Base-by-base conservation (phyloP, 2,797 vertebrate species). In the Sebastes nivosus region DNA sequence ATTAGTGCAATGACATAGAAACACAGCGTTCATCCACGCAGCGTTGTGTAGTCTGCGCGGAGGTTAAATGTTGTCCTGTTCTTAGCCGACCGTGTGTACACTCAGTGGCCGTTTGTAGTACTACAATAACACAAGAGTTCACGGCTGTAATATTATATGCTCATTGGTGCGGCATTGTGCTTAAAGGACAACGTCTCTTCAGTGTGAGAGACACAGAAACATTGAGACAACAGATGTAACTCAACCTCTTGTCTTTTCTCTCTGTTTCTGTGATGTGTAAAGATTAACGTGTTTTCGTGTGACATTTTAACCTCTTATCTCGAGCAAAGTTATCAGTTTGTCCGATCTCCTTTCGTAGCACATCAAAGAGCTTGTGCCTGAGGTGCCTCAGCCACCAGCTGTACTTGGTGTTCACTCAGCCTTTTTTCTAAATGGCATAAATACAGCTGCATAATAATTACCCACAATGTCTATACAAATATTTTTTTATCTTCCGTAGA, bases 1-100 rank as follows among this genome's bases (percentile, higher is more conserved):
- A 95, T 96, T 95, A 95, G 91, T 91, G 90, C 88, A 91, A 91
- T 92, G 89, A 94, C 94, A 93, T 73, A 89, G 91, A 93, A 92
- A 92, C 79, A 81, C 52, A 77, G 74, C 61, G 34, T 84, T 88
- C 63, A 66, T 87, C 88, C 87, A 72, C 77, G 61, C 77, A 71
- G 77, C 18, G 58, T 57, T 90, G 85, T 85, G 83, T 79, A 69
- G 70, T 83, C 79, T 77, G 64, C 11, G 10, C 8, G 38, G 80
- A 89, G 89, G 84, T 91, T 89, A 90, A 87, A 81, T 77, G 80
- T 77, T 34, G 65, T 52, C 72, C 70, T 38, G 6, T 67, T 70
- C 59, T 70, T 32, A 25, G 38, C 36, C 4, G 4, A 63, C 75
- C 74, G 11, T 77, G 65, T 63, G 16, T 25, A 13, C 2, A 1